A percentile compares a stretch with the other conserved stretches of the same genome.
phyloP scores from a whole-genome alignment of 2,888 invertebrate species.

The Neoitamus cyanurus region DNA sequence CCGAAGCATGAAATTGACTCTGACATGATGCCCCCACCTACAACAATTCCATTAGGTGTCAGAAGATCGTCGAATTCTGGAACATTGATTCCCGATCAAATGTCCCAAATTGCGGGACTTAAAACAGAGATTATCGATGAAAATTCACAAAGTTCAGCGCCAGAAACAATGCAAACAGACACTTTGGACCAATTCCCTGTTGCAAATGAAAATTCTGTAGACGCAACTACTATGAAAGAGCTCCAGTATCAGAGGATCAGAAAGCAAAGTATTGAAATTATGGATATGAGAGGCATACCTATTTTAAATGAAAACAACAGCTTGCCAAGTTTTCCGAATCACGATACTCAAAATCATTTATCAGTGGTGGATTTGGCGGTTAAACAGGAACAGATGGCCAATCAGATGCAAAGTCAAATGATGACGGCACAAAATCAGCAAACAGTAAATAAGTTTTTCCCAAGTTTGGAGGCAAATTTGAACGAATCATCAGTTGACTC shows the following conservation, averaged over 20 bases:
- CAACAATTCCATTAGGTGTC: slow-evolving; percentile 71
- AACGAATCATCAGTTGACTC: slow-evolving; percentile 52
- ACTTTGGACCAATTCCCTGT: slow-evolving; percentile 63
- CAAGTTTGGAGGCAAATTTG: slow-evolving; percentile 67
- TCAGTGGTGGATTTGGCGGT: slow-evolving; percentile 63
- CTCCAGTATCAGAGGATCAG: slow-evolving; percentile 56
- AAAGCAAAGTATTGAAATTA: slow-evolving; percentile 51
- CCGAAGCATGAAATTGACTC: slow-evolving; percentile 70
- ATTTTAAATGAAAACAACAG: slow-evolving; percentile 61
- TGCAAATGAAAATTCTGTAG: slow-evolving; percentile 63
- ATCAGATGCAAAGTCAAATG: slow-evolving; percentile 60
- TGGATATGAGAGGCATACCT: slow-evolving; percentile 55
- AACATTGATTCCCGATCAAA: slow-evolving; percentile 70
- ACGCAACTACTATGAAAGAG: slow-evolving; percentile 55
- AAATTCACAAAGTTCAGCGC: slow-evolving; percentile 70
- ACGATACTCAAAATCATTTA: slow-evolving; percentile 49
- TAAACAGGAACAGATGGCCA: slow-evolving; percentile 71
- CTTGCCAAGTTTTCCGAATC: slow-evolving; percentile 60
- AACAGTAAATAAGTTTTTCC: slow-evolving; percentile 71
- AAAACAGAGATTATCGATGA: slow-evolving; percentile 80
- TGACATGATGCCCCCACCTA: slow-evolving; percentile 78
- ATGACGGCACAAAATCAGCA: slow-evolving; percentile 67
- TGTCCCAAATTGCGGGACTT: slow-evolving; percentile 68
- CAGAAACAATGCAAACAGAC: slow-evolving; percentile 62
- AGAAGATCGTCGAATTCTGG: slow-evolving; percentile 73